These are phyloP conservation scores for Limonius californicus DNA, from an alignment of 1,140 invertebrate genomes.

Conservation along the genomic window DNA sequence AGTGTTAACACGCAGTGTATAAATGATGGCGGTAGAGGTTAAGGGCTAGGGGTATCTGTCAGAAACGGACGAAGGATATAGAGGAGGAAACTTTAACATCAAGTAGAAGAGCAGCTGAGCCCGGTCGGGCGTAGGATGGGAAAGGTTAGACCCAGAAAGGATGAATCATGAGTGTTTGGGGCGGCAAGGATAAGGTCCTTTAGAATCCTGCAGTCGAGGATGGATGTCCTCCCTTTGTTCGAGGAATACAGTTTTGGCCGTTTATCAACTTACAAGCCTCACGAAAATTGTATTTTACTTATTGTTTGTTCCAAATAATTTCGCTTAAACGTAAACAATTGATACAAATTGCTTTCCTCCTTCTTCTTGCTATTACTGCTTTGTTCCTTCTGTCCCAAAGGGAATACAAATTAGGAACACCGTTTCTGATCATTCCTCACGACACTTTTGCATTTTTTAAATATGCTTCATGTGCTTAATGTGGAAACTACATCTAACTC, in stretches of 20 bases:
- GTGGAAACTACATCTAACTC: too few species aligned
- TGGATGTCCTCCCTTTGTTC: conserved; percentile 30
- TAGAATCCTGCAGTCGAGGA: conserved; percentile 27
- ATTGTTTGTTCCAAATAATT: conserved; percentile 13
- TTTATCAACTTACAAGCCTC: conserved; percentile 15
- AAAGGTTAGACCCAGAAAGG: conserved; percentile 28
- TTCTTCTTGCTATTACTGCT: too few species aligned
- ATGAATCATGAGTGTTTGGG: conserved; percentile 32
- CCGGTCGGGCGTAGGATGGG: conserved; percentile 21
- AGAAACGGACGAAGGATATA: conserved; percentile 35
- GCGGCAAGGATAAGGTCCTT: conserved; percentile 30
- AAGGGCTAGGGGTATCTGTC: conserved; percentile 25
- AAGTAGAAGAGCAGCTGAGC: conserved; percentile 24
- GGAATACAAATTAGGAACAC: too few species aligned
- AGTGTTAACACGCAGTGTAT: conserved; percentile 11
- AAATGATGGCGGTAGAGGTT: conserved; percentile 15
- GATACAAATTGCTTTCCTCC: conserved; percentile 5
- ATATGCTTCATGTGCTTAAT: too few species aligned
- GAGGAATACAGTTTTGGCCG: conserved; percentile 26
- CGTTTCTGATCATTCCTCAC: too few species aligned
- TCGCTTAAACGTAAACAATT: background rate
- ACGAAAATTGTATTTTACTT: background rate
- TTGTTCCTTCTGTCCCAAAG: too few species aligned
- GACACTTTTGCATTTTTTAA: too few species aligned
- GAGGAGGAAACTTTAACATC: conserved; percentile 31